Evolutionary conservation across 2,797 vertebrate species (phyloP), one percentile per base, ranked within the genome.

Genomic region (Rhinogobio ventralis): DNA sequence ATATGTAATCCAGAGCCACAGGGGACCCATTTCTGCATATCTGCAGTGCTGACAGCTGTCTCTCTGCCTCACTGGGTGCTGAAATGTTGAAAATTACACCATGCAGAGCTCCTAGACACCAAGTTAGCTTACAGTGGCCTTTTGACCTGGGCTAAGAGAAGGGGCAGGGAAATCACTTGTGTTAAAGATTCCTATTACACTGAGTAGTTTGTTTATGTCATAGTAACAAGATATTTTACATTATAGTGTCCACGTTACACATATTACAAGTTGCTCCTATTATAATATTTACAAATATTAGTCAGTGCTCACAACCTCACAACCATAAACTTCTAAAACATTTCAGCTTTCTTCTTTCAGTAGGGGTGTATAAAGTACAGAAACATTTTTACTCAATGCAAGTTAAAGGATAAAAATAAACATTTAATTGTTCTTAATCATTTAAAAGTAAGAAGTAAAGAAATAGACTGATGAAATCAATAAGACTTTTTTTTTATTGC

Each of bases 11-110:
- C 42, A 60, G 79, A 79, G 33, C 83, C 36, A 23, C 79, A 72
- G 82, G 83, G 66, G 79, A 81, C 7, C 57, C 15, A 23, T 83
- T 53, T 30, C 49, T 62, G 62, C 42, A 74, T 83, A 49, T 36
- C 79, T 46, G 53, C 49, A 69, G 11, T 62, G 81, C 81, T 76
- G 80, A 76, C 83, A 89, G 80, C 88, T 87, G 86, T 79, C 81
- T 76, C 66, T 86, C 10, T 82, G 25, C 82, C 86, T 91, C 88
- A 90, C 83, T 89, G 82, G 81, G 13, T 71, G 83, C 53, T 42
- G 53, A 81, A 80, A 79, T 77, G 66, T 71, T 82, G 83, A 76
- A 67, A 49, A 55, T 73, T 77, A 81, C 81, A 82, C 81, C 81
- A 76, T 20, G 66, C 76, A 68, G 79, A 51, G 20, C 57, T 67